Evolutionary conservation across 2,888 invertebrate species (phyloP), one percentile per base, ranked within the genome.

Genomic region (Amitus sp.): DNA sequence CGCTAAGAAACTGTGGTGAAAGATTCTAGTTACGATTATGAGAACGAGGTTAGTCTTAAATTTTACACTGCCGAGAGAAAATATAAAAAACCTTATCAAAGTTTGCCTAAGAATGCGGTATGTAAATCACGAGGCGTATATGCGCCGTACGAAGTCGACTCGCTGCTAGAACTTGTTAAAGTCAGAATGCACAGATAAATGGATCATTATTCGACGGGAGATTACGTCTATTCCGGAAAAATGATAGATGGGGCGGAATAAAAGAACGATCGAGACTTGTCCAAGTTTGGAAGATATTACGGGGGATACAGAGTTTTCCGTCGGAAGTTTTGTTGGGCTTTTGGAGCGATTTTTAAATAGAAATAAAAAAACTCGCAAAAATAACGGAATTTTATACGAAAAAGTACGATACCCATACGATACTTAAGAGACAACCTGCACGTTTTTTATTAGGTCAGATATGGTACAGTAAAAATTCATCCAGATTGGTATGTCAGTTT

Each of bases 181-280:
- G 58, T 54, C 54, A 55, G 55, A 63, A 63, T 58, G 58, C 58
- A 42, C 54, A 51, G 62, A 62, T 63, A 58, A 58, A 51, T 63
- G 62, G 62, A 59, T 63, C 62, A 63, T 63, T 63, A 63, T 63
- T 63, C 62, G 55, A 28, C 51, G 27, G 47, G 42, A 63, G 58
- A 63, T 63, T 63, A 63, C 51, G 58, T 51, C 55, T 39, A 47
- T 54, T 58, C 48, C 27, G 40, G 46, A 45, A 58, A 55, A 58
- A 63, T 58, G 62, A 63, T 63, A 52, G 51, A 63, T 59, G 55
- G 23, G 23, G 50, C 39, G 46, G 20, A 58, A 58, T 51, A 43
- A 47, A 48, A 42, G 47, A 42, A 51, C 33, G 58, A 62, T 62
- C 40, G 53, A 50, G 30, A 18, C 15, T 40, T 23, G 23, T 5